Evolutionary conservation across 2,797 vertebrate species (phyloP), one percentile per base, ranked within the genome.

Genomic region (Pyrocephalus nanus): DNA sequence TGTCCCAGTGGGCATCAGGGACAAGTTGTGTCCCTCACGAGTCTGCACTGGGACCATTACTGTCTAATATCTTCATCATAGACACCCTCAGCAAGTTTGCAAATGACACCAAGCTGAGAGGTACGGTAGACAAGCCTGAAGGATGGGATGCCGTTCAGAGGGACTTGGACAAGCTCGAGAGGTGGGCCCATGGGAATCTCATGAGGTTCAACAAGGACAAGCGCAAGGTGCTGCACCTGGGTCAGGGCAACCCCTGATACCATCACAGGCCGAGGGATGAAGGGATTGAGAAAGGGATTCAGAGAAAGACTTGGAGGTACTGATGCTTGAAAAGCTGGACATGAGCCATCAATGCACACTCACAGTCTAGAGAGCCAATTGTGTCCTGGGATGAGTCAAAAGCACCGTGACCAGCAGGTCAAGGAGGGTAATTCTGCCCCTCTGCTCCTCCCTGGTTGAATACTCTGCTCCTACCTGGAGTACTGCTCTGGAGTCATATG

Each of bases 1-100:
- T 42, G n/a, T 72, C n/a, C 26, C 47, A 72, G 0, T 42, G 60
- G 53, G 29, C 13, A 15, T 4, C 0, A 0, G 13, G 65, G 40
- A 32, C 19, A 55, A 55, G n/a, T 67, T 29, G 2, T 71, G 36
- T 55, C 29, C 36, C 58, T 81, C 47, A 50, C 22, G 25, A 36
- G 17, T 67, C 60, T 4, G 0, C 27, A 8, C 0, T n/a, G 65
- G n/a, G 22, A 45, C 48, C 25, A 19, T 26, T 55, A 9, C 38
- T 50, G 26, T 82, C 53, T 36, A 42, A 5, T 58, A 15, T 21
- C 67, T 78, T 82, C 27, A 21, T 53, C 32, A 23, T 4, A 53
- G 32, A 30, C 11, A 22, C 23, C 45, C 53, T 73, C 32, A 34
- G n/a, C 25, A 60, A 21, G 29, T 58, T 57, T 69, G 27, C 9